Evolutionary conservation across 2,113 vertebrate genomes (phyloP).

Genomic region (Ibidorhyncha struthersii): DNA sequence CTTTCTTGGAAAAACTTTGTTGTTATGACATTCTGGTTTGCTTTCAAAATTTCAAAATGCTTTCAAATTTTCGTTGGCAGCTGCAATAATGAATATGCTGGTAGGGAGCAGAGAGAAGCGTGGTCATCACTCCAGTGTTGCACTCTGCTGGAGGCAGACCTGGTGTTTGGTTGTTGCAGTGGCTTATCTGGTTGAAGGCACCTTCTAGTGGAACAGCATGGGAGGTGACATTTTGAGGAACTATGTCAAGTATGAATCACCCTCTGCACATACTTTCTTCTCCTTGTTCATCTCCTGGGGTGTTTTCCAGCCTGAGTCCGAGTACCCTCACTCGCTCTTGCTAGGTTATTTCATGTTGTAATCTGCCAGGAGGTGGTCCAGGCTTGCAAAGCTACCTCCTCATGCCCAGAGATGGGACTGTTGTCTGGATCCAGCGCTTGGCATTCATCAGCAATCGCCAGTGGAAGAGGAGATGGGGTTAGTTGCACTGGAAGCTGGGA

Average conservation of each 20-base stretch:
- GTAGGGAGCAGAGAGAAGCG: background rate
- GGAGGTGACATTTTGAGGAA: background rate
- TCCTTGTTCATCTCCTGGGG: background rate
- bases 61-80: background rate
- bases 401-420: background rate
- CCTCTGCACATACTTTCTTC: background rate
- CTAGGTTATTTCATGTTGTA: fast-evolving
- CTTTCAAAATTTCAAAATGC: too few species aligned
- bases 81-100: background rate
- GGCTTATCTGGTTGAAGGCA: background rate
- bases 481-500: background rate
- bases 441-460: fast-evolving
- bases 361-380: background rate
- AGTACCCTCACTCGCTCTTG: background rate
- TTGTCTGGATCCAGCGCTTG: background rate
- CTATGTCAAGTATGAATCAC: background rate
- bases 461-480: background rate
- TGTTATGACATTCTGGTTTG: background rate
- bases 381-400: background rate
- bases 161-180: fast-evolving
- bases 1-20: background rate
- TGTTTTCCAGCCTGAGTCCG: background rate
- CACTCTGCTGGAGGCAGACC: background rate
- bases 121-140: background rate
- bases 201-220: background rate